phyloP scores from a whole-genome alignment of 2,113 vertebrate genomes.

The Egretta garzetta region DNA sequence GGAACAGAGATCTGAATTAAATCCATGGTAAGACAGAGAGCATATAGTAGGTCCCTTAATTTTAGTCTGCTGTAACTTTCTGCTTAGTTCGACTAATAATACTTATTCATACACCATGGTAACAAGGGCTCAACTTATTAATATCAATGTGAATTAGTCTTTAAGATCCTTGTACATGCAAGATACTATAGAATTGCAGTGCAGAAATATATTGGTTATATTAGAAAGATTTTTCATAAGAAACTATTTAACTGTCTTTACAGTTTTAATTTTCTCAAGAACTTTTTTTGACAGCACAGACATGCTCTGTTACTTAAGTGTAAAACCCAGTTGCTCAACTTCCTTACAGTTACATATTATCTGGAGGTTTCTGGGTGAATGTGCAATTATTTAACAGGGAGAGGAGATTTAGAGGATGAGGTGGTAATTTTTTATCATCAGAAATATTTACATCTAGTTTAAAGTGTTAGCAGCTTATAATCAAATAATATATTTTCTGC shows the following conservation, averaged over 20 bases:
- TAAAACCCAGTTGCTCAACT: neutral
- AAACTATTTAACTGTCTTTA: neutral
- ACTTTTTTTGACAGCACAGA: neutral
- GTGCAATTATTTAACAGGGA: neutral
- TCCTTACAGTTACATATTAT: neutral
- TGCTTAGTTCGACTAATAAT: neutral
- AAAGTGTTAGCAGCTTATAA: neutral
- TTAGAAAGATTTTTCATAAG: neutral
- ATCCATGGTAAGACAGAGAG: neutral
- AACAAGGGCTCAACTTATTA: neutral
- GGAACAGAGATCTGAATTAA: neutral
- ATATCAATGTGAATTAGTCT: neutral
- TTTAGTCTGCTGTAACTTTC: neutral
- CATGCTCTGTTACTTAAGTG: neutral
- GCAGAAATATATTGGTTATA: neutral
- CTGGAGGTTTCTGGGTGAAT: neutral
- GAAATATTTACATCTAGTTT: neutral
- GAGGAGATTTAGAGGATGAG: neutral
- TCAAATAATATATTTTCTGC: neutral
- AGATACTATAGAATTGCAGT: neutral
- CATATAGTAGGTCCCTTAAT: neutral
- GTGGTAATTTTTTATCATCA: neutral
- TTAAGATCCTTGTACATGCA: neutral
- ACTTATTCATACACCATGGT: neutral
- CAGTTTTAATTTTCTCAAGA: neutral